A percentile compares a stretch with the other conserved stretches of the same genome.
Conservation (phyloP, 2,113 vertebrate species). For the Drymodes brunneopygia region DNA sequence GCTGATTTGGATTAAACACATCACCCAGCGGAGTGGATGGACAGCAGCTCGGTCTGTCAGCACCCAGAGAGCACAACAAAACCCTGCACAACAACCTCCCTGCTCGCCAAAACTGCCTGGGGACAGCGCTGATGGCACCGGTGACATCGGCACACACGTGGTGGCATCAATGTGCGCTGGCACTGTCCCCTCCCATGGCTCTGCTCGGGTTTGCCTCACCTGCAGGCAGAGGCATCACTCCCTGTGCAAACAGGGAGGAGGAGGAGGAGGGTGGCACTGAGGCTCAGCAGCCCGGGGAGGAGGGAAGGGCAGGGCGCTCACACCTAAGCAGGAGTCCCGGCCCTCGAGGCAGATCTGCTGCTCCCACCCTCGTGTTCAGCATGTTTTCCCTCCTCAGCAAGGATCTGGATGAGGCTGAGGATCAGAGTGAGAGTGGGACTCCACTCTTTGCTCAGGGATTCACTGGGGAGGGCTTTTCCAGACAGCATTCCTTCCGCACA, state of each 20-base stretch:
- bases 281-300: neutral
- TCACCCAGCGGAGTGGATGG: accelerated
- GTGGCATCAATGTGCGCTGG: accelerated
- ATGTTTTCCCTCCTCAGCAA: neutral
- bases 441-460: neutral
- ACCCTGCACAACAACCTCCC: accelerated
- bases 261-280: neutral
- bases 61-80: neutral
- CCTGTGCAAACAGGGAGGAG: neutral
- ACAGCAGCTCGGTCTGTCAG: neutral
- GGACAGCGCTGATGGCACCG: accelerated
- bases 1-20: neutral
- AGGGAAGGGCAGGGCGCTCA: neutral
- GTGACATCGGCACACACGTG: accelerated
- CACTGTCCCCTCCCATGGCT: accelerated
- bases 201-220: accelerated
- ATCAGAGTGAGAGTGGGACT: neutral
- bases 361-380: neutral
- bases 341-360: neutral
- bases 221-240: neutral
- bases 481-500: neutral
- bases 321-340: neutral
- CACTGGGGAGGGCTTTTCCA: neutral
- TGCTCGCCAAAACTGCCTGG: neutral
- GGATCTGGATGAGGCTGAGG: neutral